Base-by-base conservation (phyloP, 2,888 invertebrate species). In the Limnephilus lunatus region DNA sequence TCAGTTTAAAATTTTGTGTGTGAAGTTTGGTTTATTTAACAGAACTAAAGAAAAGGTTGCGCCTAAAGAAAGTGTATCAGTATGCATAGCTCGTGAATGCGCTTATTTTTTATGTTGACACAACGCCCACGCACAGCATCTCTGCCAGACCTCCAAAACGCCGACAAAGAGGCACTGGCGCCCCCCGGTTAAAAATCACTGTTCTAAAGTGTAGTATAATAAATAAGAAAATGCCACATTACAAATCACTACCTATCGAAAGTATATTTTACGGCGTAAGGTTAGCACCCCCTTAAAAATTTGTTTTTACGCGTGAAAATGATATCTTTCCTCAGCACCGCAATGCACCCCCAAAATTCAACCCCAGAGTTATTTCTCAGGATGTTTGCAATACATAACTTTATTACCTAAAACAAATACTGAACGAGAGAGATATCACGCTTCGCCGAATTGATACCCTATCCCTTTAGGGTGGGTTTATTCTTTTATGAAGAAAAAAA, bases 321-420 rank as follows among this genome's bases (percentile, higher is more conserved):
- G 25, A 9, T 68, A 68, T 68, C 68, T 0, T 68, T 19, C 68
- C 68, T 19, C 68, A 25, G 25, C 68, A 68, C 68, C 68, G n/a
- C 68, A 68, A 68, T 25, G 25, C 39, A 4, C 5, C 9, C 85
- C 83, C 82, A 31, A 85, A 32, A n/a, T 85, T n/a, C 32, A 35
- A 81, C 85, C 85, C 68, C 35, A 11, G 48, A 83, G 30, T 25
- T 44, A 82, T 82, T 90, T 89, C 87, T 87, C 68, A 31, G 81
- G 48, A 80, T 91, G 48, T 91, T 87, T 91, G 83, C 87, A 81
- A 53, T 44, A 89, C 87, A 88, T 82, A 91, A 88, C 91, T 91
- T 91, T 91, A 88, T 91, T 91, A 53, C 83, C 44, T 89, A 88
- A 81, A 32, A 82, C 91, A 88, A 91, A 91, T 88, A 91, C 91